Conservation (phyloP, 1,140 invertebrate genomes). For the Sitobion miscanthi region DNA sequence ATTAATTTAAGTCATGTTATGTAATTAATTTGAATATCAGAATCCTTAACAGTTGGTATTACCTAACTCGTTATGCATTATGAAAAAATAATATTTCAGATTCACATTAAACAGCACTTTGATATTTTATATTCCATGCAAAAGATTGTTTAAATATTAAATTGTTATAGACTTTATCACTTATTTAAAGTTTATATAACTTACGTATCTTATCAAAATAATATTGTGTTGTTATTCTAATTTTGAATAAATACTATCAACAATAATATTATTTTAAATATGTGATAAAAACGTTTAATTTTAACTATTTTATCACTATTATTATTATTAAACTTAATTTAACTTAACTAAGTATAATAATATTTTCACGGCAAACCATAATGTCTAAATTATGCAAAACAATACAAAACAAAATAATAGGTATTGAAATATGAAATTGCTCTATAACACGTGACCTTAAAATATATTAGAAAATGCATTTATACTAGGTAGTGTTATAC, state of each 20-base stretch:
- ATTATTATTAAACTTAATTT: not conserved
- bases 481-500: not conserved
- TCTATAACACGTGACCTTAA: not conserved
- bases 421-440: slow-evolving; percentile 20
- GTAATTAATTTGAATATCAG: not conserved
- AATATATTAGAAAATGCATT: not conserved
- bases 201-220: not conserved
- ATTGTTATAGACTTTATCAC: not conserved
- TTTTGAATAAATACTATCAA: not conserved
- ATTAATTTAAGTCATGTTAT: not conserved
- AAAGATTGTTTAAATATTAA: not conserved
- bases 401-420: slow-evolving; percentile 24
- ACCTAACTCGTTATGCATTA: not conserved
- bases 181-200: not conserved
- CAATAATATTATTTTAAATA: not conserved
- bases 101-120: not conserved
- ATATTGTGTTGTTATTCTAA: not conserved
- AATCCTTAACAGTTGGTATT: not conserved
- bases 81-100: not conserved
- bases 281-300: not conserved
- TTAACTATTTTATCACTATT: not conserved
- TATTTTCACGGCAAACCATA: not conserved
- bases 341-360: not conserved
- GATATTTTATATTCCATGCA: not conserved
- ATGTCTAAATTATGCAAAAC: slow-evolving; percentile 16